Base-by-base conservation (phyloP, 2,888 invertebrate genomes). In the Platynereis dumerilii region DNA sequence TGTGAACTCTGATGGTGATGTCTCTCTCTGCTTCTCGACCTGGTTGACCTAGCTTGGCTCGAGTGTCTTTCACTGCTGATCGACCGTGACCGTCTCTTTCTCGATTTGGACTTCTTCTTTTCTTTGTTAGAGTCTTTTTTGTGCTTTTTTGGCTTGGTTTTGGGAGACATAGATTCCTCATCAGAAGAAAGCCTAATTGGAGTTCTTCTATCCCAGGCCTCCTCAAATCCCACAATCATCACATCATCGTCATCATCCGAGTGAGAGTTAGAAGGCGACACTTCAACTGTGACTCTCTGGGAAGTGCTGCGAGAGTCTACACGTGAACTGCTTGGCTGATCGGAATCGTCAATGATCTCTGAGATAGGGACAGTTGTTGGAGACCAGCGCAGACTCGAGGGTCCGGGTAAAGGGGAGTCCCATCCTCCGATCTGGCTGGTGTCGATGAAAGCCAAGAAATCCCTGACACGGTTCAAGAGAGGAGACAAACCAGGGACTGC, bases 131-230 rank as follows among this genome's bases (percentile, higher is more conserved):
- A 29, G 27, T 39, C 54, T 52, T 54, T 34, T 39, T 22, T 34
- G 52, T 1, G 48, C 15, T n/a, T 22, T 34, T 22, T 52, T 60
- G 20, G 28, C 28, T n/a, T 27, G 26, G 52, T 28, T 42, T n/a
- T 12, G n/a, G 44, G 39, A 27, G 15, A 29, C 53, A 20, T 42
- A 2, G 22, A 27, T 65, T 64, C 64, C 12, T 64, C 69, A 42
- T 69, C 77, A 28, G 80, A 78, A 0, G 79, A 79, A 12, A 81
- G 60, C n/a, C 63, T 55, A 3, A 81, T 77, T 0, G 90, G 90
- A 48, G 90, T 89, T 65, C 90, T 85, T 72, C 89, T 88, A 70
- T 87, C 87, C 67, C 88, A 89, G 44, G 90, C 90, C 77, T 89
- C 90, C 34, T 90, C 88, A 75, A 88, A 89, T 1, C 88, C 89